Conservation (phyloP, 2,113 vertebrate species). For the Gila orcuttii region DNA sequence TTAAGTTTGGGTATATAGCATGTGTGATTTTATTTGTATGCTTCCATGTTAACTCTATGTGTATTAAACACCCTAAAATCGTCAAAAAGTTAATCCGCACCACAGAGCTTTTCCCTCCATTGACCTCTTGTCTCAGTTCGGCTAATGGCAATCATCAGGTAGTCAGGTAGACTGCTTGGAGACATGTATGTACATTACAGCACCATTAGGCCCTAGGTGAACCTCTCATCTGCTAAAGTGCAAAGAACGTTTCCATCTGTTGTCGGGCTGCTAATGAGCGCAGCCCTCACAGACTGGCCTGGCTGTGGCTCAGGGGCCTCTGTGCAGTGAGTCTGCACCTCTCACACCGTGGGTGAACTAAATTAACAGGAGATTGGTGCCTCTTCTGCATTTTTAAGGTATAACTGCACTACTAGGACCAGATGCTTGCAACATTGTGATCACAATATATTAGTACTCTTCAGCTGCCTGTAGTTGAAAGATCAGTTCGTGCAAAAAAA, state of each 20-base stretch:
- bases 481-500: background rate
- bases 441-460: conserved; percentile 21
- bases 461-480: background rate
- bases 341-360: conserved; percentile 46
- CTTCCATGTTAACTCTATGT: background rate
- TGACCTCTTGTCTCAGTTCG: conserved; percentile 34
- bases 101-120: conserved; percentile 13
- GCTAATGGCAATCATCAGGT: conserved; percentile 44
- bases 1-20: background rate
- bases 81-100: background rate
- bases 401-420: conserved; percentile 49
- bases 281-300: conserved; percentile 31
- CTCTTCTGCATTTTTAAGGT: conserved; percentile 33
- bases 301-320: conserved; percentile 45
- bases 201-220: conserved; percentile 42
- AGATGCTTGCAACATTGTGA: conserved; percentile 37
- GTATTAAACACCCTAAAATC: background rate
- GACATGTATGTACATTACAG: conserved; percentile 45
- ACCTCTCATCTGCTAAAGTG: conserved; percentile 45
- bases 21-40: too few relatives aligned
- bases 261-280: conserved; percentile 45
- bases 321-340: conserved; percentile 40
- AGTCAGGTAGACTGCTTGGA: conserved; percentile 45
- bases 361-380: conserved; percentile 53
- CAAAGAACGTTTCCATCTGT: conserved; percentile 57